Evolutionary conservation across 2,113 vertebrate genomes (phyloP).

Genomic region (Falco punctatus): DNA sequence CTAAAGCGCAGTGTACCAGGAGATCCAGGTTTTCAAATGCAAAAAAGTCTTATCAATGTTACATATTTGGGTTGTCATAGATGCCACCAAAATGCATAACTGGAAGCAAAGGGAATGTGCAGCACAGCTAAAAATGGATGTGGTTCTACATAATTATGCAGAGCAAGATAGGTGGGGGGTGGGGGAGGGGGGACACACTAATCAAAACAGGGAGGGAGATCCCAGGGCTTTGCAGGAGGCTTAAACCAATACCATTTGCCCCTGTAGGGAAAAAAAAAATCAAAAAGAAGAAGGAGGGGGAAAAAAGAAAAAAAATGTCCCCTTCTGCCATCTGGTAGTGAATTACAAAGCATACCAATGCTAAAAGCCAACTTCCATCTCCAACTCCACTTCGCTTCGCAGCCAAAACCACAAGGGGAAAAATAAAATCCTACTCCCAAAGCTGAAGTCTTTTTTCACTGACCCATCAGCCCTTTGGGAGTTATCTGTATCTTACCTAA

Average conservation of each 20-base stretch:
- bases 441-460: background rate
- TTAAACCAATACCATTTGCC: background rate
- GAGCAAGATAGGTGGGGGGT: no score
- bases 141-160: background rate
- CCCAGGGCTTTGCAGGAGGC: background rate
- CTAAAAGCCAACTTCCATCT: background rate
- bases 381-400: background rate
- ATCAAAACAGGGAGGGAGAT: background rate
- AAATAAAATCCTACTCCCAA: background rate
- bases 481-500: background rate
- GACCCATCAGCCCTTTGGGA: background rate
- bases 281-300: fast-evolving
- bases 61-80: background rate
- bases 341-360: conserved; percentile 1
- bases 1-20: background rate
- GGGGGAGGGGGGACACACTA: background rate
- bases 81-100: background rate
- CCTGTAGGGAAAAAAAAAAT: no score
- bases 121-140: background rate
- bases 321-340: background rate
- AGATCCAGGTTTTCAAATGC: background rate
- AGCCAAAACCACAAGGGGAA: conserved; percentile 28
- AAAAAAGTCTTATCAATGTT: background rate
- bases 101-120: background rate
- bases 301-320: background rate